phyloP scores from a whole-genome alignment of 2,797 vertebrate species.

The Crypturellus tataupa region DNA sequence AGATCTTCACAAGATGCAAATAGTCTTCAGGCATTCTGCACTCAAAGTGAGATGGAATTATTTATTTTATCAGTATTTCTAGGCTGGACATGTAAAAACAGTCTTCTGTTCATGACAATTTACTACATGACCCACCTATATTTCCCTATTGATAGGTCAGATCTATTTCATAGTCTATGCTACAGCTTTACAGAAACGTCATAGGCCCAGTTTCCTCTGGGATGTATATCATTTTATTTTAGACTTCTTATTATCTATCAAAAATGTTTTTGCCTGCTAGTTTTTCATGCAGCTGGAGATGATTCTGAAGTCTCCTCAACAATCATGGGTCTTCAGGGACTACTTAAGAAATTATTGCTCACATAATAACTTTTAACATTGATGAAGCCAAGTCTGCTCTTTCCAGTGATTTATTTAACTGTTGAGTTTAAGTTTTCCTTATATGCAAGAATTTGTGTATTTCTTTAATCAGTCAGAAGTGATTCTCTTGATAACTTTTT shows the following conservation, averaged over 20 bases:
- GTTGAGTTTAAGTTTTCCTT: constrained; percentile 14
- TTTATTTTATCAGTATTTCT: background rate
- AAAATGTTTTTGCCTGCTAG: background rate
- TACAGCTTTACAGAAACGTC: constrained; percentile 55
- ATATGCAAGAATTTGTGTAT: background rate
- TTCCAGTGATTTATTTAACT: constrained; percentile 35
- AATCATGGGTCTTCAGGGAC: background rate
- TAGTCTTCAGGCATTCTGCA: constrained; percentile 43
- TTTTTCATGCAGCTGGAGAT: background rate
- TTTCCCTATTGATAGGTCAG: background rate
- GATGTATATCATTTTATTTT: constrained; percentile 14
- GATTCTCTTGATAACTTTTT: constrained; percentile 46
- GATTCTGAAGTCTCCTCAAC: background rate
- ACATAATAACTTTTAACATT: background rate
- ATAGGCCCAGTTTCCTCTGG: background rate
- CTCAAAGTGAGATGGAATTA: background rate
- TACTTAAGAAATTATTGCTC: constrained; percentile 28
- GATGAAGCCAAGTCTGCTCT: background rate
- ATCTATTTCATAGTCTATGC: constrained; percentile 38
- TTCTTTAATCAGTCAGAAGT: background rate
- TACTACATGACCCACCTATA: background rate
- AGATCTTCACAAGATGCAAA: constrained; percentile 28
- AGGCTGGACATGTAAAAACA: constrained; percentile 2
- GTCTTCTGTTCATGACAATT: background rate
- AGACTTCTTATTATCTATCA: background rate